Percentiles rank a stretch among this genome's conserved stretches.
Evolutionary conservation across 2,888 invertebrate species (phyloP).

Genomic region (Drosophila melanosoma): DNA sequence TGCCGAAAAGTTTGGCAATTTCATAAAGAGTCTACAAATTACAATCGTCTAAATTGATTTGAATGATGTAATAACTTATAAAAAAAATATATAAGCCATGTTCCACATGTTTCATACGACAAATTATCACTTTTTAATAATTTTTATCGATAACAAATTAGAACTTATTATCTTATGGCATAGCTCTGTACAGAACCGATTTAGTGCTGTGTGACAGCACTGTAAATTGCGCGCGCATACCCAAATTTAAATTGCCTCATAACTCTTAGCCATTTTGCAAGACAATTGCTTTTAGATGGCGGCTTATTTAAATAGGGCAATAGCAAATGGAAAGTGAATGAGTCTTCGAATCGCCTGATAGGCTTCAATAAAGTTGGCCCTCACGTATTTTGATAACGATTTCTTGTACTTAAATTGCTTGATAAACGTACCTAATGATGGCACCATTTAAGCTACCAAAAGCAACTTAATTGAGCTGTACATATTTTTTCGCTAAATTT

Average conservation of each 20-base stretch:
- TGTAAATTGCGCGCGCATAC: not conserved
- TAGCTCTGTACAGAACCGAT: conserved; percentile 17
- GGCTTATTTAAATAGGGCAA: conserved; percentile 62
- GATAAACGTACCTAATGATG: conserved; percentile 66
- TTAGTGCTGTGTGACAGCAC: conserved; percentile 10
- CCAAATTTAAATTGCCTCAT: conserved; percentile 20
- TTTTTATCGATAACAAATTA: conserved; percentile 32
- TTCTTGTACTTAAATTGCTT: conserved; percentile 49
- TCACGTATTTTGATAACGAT: conserved; percentile 71
- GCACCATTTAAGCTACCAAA: conserved; percentile 61
- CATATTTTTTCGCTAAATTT: conserved; percentile 48
- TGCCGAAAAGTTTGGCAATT: conserved; percentile 27
- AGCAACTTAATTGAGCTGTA: conserved; percentile 47
- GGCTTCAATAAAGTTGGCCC: conserved; percentile 44
- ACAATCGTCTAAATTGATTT: conserved; percentile 21
- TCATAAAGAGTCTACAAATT: conserved; percentile 28
- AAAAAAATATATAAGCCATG: not conserved
- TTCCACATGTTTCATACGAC: not conserved
- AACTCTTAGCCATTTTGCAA: conserved; percentile 46
- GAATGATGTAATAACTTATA: not conserved
- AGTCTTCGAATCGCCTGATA: conserved; percentile 43
- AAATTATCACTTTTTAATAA: not conserved
- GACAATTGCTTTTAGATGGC: conserved; percentile 23
- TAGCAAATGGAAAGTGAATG: conserved; percentile 64
- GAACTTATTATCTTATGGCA: not conserved